A percentile compares a stretch with the other conserved stretches of the same genome.
phyloP scores from a whole-genome alignment of 2,797 vertebrate genomes.

The Falco naumanni region DNA sequence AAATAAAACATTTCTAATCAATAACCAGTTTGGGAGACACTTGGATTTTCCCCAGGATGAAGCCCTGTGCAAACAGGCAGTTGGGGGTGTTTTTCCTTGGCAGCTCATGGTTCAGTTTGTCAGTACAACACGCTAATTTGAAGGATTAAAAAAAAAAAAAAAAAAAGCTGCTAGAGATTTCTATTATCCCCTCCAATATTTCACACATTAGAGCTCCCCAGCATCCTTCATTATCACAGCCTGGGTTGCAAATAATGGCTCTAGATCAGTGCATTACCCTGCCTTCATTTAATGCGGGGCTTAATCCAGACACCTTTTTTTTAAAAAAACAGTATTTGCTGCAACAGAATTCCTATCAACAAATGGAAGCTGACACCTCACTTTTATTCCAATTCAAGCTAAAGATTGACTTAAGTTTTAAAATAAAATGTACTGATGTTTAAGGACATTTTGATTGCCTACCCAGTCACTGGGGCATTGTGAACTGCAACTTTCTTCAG shows the following conservation, averaged over 20 bases:
- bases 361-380: background rate
- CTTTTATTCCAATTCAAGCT: background rate
- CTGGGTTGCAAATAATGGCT: background rate
- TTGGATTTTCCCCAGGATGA: background rate
- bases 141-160: background rate
- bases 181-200: background rate
- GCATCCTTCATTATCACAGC: background rate
- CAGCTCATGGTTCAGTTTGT: background rate
- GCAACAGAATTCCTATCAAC: background rate
- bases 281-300: background rate
- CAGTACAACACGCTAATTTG: background rate
- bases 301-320: background rate
- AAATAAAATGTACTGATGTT: background rate
- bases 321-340: background rate
- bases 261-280: background rate
- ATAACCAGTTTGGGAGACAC: background rate
- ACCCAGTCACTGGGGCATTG: background rate
- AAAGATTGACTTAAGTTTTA: background rate
- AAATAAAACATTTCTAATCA: background rate
- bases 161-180: background rate
- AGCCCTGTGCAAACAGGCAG: background rate
- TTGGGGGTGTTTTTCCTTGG: background rate
- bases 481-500: background rate
- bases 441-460: background rate
- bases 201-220: background rate